phyloP scores from a whole-genome alignment of 2,113 vertebrate species.

The Cinclus cinclus region DNA sequence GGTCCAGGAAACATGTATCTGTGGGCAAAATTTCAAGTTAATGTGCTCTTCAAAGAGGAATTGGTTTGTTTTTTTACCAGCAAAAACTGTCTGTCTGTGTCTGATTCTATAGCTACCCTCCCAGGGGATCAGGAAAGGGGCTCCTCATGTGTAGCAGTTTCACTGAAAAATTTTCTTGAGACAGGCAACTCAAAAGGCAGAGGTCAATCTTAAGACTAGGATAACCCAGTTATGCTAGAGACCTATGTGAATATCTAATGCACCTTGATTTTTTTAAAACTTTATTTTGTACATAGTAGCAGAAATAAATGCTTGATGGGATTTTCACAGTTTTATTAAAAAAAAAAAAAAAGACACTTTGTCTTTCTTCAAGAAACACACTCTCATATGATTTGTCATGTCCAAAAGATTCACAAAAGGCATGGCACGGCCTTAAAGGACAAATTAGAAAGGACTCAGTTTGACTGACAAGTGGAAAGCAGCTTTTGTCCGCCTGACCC shows the following conservation, averaged over 20 bases:
- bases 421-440: neutral
- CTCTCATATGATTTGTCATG: neutral
- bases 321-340: neutral
- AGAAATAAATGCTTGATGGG: neutral
- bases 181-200: neutral
- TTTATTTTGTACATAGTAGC: neutral
- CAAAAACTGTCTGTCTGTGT: neutral
- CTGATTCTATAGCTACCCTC: neutral
- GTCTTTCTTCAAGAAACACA: neutral
- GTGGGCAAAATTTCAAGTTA: neutral
- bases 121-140: neutral
- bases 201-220: neutral
- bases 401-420: neutral
- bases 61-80: neutral
- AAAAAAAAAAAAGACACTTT: neutral
- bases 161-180: neutral
- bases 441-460: slow-evolving; percentile 12
- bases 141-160: neutral
- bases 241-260: neutral
- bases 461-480: neutral
- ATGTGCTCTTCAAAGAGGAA: neutral
- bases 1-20: neutral
- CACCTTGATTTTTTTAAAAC: neutral
- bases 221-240: neutral
- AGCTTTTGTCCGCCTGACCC: neutral